Base-by-base conservation (phyloP, 2,113 vertebrate genomes). In the Paedocypris sp. region DNA sequence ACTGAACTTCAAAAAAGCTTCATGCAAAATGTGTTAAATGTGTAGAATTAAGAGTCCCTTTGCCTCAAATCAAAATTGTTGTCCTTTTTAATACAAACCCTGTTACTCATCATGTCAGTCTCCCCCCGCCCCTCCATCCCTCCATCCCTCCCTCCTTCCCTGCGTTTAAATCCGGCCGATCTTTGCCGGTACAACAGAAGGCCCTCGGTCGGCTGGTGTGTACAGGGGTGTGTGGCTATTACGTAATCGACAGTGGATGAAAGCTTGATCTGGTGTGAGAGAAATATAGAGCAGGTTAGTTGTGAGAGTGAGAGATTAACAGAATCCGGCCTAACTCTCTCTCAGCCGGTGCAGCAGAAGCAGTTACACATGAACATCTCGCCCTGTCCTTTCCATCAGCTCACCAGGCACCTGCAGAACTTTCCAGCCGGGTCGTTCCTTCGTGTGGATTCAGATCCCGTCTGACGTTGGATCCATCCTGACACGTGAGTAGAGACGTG, bases 161-260 rank as follows among this genome's bases (percentile, higher is more conserved):
- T 23, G 46, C 39, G 5, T 54, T 69, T 68, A 60, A 71, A 71
- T 49, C 35, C 60, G 49, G 49, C 64, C 36, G 60, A 53, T 60
- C 47, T 63, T 58, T 59, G 32, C 33, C n/a, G 5, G 58, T 45
- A 8, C 23, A 23, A 38, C n/a, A 18, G 33, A 13, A 3, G 2
- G 13, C 5, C 22, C 56, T 8, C 26, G 60, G 52, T 68, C 61
- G 69, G 69, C 15, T 26, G 2, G 4, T 50, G 20, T 18, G 48
- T 56, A 22, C 19, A 18, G 41, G 60, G 60, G 35, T 23, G 59
- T 66, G 46, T 28, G 28, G 10, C 2, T 66, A n/a, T 71, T 71
- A 66, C 69, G 33, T 60, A 67, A 71, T 64, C 50, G 46, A 38
- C 36, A 36, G 65, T 48, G 54, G 39, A 60, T 60, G 29, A 66